A percentile compares a stretch with the other conserved stretches of the same genome.
Conservation (phyloP, 2,797 vertebrate genomes). For the Meda fulgida region DNA sequence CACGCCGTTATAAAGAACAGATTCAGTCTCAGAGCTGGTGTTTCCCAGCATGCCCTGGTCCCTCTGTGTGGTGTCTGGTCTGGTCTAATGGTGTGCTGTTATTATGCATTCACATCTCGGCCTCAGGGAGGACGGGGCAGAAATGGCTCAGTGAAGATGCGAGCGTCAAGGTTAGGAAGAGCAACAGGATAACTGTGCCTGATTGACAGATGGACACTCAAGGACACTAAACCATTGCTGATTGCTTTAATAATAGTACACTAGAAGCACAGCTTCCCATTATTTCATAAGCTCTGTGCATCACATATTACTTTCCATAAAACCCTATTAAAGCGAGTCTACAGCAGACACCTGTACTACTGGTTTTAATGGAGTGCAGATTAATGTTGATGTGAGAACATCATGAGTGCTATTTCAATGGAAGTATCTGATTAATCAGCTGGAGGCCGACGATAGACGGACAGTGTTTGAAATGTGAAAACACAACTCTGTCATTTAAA, state of each 20-base stretch:
- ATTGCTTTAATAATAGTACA: background rate
- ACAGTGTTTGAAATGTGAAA: background rate
- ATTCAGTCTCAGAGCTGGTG: background rate
- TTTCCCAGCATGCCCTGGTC: slow-evolving; percentile 22
- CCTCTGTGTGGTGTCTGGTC: slow-evolving; percentile 19
- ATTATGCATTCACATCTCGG: slow-evolving; percentile 29
- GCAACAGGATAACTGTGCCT: background rate
- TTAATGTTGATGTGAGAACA: background rate
- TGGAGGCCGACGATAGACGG: background rate
- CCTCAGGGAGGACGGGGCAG: background rate
- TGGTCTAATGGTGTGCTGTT: slow-evolving; percentile 13
- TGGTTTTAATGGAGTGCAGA: background rate
- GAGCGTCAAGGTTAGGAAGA: slow-evolving; percentile 17
- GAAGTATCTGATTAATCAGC: background rate
- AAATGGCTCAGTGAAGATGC: background rate
- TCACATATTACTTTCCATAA: background rate
- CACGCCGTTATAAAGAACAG: background rate
- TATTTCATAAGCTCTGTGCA: background rate
- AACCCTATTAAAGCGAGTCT: background rate
- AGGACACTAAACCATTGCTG: background rate
- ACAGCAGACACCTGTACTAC: background rate
- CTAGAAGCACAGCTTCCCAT: background rate
- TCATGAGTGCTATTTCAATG: background rate
- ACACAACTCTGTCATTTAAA: background rate
- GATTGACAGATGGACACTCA: slow-evolving; percentile 21